Base-by-base conservation (phyloP, 2,113 vertebrate species). In the Pseudolaguvia tuberculata region DNA sequence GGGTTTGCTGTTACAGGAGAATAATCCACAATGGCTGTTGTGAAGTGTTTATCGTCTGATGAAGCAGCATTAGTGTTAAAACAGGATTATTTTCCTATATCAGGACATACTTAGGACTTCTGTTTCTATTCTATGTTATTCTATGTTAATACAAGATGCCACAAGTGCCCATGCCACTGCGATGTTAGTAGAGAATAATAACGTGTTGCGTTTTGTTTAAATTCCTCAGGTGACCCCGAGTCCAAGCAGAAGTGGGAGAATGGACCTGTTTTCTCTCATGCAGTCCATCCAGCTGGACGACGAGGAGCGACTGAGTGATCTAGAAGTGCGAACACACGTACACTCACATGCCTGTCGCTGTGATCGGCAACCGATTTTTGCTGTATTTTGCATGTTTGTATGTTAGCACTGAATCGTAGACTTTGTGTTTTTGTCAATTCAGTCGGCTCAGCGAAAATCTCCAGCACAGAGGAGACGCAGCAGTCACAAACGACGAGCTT, bases 201-300 rank as follows among this genome's bases (percentile, higher is more conserved):
- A n/a, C 1, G 17, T 14, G 9, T 1, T 1, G n/a, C 23, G 53
- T 10, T 18, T 7, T 48, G 18, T 17, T 20, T 35, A 47, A 45
- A 17, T 77, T 27, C 50, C 52, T 4, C 53, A 91, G 90, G 72
- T 85, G 0, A 1, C 63, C 10, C 31, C 85, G 0, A 87, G 84
- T 70, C 82, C 83, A 45, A 87, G 71, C 83, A 89, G 78, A 84
- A 92, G 87, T 42, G 87, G 90, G 51, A 92, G 95, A 59, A 97
- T 98, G 90, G 94, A 94, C 83, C 92, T 98, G 31, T 93, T 94
- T 1, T 91, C 95, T 21, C 88, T 98, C 81, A 97, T 98, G 96
- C 87, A 94, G 80, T 96, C 94, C 83, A 97, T 98, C 59, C 93
- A 93, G 78, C 85, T 92, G 83, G 94, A 96, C 23, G 81, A 89